Base-by-base conservation (phyloP, 2,113 vertebrate species). In the Rafetus swinhoei region DNA sequence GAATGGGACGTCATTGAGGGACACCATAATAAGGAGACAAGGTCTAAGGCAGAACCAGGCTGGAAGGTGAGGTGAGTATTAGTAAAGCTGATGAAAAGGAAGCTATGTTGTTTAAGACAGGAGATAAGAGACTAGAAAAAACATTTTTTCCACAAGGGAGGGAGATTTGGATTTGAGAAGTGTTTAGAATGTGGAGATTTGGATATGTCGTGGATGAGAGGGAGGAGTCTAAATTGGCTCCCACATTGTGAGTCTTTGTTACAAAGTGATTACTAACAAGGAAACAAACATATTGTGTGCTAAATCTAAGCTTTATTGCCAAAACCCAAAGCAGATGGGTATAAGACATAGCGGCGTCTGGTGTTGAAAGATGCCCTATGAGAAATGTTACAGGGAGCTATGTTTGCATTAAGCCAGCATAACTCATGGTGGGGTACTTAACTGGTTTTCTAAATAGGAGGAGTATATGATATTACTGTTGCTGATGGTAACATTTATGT, bases 51-150 rank as follows among this genome's bases (percentile, higher is more conserved):
- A 72, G 12, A 59, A 35, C 53, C 81, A 29, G 81, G n/a, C 4
- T 29, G 1, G 32, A 4, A 4, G 22, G 1, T 2, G 54, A 65
- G 5, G 29, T n/a, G 4, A 39, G 15, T 2, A 4, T 56, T 76
- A 74, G 24, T 79, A 45, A 82, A 53, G 39, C 56, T 59, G 90
- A 35, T 53, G 32, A 80, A 89, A 27, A 81, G 25, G 25, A 10
- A 25, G 9, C 9, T 59, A 12, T 81, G 50, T 4, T 79, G 55
- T 35, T 45, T 82, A 29, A 25, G 11, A 29, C 29, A 62, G 72
- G 18, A 80, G 24, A 72, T 74, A 29, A 86, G 69, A 80, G 29
- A 27, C 8, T 57, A 15, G 16, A 5, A 35, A 74, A 86, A 52
- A 54, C 9, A 21, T 59, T 18, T 0, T 5, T 3, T 39, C n/a